Base-by-base conservation (phyloP, 2,113 vertebrate genomes). In the Semnornis frantzii region DNA sequence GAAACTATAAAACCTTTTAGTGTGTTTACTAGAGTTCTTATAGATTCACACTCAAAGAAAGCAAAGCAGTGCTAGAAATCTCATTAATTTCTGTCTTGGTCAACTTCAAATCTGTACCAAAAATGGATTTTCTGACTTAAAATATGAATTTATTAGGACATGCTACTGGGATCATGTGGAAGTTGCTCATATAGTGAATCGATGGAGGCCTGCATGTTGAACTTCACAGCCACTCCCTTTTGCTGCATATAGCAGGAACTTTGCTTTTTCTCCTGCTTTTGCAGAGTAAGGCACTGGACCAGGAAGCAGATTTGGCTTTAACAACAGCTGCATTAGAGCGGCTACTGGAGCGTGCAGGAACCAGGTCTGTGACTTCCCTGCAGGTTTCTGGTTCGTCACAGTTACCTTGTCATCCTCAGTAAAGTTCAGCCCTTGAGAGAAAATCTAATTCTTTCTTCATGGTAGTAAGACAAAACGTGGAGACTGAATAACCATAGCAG, bases 1-100 rank as follows among this genome's bases (percentile, higher is more conserved):
- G 80, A 89, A 96, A 87, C 81, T n/a, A 48, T 87, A 73, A 95
- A 94, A 86, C 71, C 66, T 92, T 85, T 66, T 59, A 46, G 21
- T 59, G 55, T 79, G 57, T 85, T 87, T 87, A 85, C 77, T 42
- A 9, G 65, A 73, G 80, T 84, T 95, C 75, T 92, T 73, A 46
- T 0, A 66, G 76, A 75, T 91, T 93, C 44, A 24, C 1, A 5
- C 74, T 76, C 42, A 50, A 77, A 87, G 82, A 82, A 94, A 73
- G 83, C 87, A 66, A 92, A 89, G 34, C 68, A 59, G 15, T 91
- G 23, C 42, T 71, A 33, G 63, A 20, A 55, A 77, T 71, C 79
- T 63, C 34, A 76, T 72, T 86, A 81, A 72, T 70, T 87, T 77
- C 10, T 59, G 66, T 84, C 59, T 84, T 37, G 12, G 76, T 85